Evolutionary conservation across 2,888 invertebrate species (phyloP).

Genomic region (Drosophila peninsularis): DNA sequence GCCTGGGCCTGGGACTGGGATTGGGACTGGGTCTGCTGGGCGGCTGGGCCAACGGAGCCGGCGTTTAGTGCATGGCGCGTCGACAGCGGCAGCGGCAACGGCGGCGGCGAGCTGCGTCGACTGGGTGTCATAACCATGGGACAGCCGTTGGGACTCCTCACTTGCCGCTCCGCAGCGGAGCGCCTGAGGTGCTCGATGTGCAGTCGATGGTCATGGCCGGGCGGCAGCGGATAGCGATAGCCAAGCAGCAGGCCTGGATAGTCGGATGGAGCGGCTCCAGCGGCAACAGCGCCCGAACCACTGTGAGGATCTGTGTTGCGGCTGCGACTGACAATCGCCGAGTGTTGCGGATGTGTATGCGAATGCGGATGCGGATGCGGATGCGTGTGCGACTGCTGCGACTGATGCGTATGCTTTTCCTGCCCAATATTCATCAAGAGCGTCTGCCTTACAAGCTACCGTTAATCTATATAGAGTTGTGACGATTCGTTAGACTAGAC

Average conservation of each 20-base stretch:
- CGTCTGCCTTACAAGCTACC: slow-evolving; percentile 59
- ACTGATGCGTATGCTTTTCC: slow-evolving; percentile 68
- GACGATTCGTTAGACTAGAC: slow-evolving; percentile 72
- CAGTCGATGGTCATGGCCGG: slow-evolving; percentile 69
- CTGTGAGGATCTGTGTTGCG: slow-evolving; percentile 28
- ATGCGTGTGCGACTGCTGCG: slow-evolving; percentile 58
- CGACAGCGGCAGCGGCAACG: slow-evolving; percentile 62
- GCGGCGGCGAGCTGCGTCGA: slow-evolving; percentile 88
- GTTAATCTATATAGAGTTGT: slow-evolving; percentile 35
- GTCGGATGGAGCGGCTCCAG: slow-evolving; percentile 25
- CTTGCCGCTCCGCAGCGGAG: slow-evolving; percentile 32
- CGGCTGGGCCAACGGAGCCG: slow-evolving; percentile 5
- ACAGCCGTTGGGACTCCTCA: slow-evolving; percentile 40
- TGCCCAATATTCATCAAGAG: slow-evolving; percentile 83
- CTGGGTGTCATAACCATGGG: slow-evolving; percentile 88
- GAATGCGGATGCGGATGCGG: slow-evolving; percentile 32
- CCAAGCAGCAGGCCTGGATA: slow-evolving; percentile 54
- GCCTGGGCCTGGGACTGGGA: slow-evolving; percentile 66
- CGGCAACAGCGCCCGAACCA: slow-evolving; percentile 8
- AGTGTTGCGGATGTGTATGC: slow-evolving; percentile 22
- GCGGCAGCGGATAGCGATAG: slow-evolving; percentile 61
- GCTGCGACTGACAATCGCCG: slow-evolving; percentile 16
- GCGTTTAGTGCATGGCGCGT: slow-evolving; percentile 29
- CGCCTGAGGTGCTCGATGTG: slow-evolving; percentile 35
- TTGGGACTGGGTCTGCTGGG: neutral